These are phyloP conservation scores for Percopsis omiscomaycus DNA, from an alignment of 2,797 vertebrate species.

Conservation along the genomic window DNA sequence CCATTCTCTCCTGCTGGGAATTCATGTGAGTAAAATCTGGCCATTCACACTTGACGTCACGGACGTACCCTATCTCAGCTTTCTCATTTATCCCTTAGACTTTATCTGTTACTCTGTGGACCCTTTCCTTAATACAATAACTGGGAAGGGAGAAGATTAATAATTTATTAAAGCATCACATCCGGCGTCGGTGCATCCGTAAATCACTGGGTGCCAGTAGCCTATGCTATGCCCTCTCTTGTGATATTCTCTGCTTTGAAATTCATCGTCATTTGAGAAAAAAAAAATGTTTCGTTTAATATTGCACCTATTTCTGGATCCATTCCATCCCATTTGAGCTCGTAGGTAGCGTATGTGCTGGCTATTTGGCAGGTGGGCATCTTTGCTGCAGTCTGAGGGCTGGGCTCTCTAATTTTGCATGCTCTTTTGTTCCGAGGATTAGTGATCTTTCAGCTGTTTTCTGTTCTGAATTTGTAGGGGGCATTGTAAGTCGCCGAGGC, in stretches of 20 bases:
- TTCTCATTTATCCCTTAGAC: slow-evolving; percentile 36
- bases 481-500: slow-evolving; percentile 15
- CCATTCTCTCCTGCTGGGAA: slow-evolving; percentile 53
- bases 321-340: slow-evolving; percentile 67
- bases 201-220: slow-evolving; percentile 28
- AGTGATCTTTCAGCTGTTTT: slow-evolving; percentile 41
- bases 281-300: not conserved
- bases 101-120: slow-evolving; percentile 15
- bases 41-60: slow-evolving; percentile 14
- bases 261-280: not conserved
- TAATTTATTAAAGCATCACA: slow-evolving; percentile 58
- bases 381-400: slow-evolving; percentile 70
- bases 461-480: slow-evolving; percentile 45
- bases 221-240: slow-evolving; percentile 5
- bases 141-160: slow-evolving; percentile 52
- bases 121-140: slow-evolving; percentile 38
- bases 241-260: not conserved
- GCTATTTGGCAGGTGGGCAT: slow-evolving; percentile 72
- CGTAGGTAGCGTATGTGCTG: slow-evolving; percentile 34
- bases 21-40: slow-evolving; percentile 70
- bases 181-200: slow-evolving; percentile 47
- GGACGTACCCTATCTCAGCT: slow-evolving; percentile 32
- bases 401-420: slow-evolving; percentile 54
- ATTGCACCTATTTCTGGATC: no score
- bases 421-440: slow-evolving; percentile 68